Evolutionary conservation across 1,140 invertebrate species (phyloP), one percentile per base, ranked within the genome.

Genomic region (Odontomachus brunneus): DNA sequence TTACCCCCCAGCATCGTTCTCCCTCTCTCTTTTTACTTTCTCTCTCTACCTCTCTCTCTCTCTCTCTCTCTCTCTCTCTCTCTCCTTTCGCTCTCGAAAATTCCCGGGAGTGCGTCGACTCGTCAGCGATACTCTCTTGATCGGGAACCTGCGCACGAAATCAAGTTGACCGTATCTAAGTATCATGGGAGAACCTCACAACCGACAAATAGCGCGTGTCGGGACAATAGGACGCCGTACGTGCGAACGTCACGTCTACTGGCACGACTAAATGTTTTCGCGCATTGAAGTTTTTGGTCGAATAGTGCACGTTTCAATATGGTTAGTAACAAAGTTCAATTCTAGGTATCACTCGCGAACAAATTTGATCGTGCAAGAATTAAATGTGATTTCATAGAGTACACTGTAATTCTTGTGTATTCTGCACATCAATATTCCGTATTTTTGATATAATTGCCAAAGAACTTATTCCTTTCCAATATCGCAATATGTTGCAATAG

Each of bases 231-330:
- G 19, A 83, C 38, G 44, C 24, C 49, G 17, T 53, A 44, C 33
- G 44, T 51, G 75, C 19, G 74, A 38, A 44, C 24, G 57, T 51
- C 9, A 1, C 0, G 44, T 24, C 4, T 15, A 71, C 63, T 44
- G 59, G 11, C 26, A 48, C 44, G 22, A 38, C 9, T 44, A 66
- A 19, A 73, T 0, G 5, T 57, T 59, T 48, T 17, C 29, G 24
- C 11, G n/a, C 48, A n/a, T 26, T 63, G 59, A 19, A 55, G n/a
- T 78, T 29, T 29, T 59, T 80, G 19, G 2, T 3, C 7, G 7
- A 3, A 26, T 44, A n/a, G n/a, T 0, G 12, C 1, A 26, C 0
- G 57, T 82, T 84, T 24, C 67, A 86, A 88, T 86, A 84, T 89
- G 75, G 62, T 88, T 57, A 84, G 55, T 86, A 71, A 73, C 2